Base-by-base conservation (phyloP, 2,113 vertebrate species). In the Trogon melanurus region DNA sequence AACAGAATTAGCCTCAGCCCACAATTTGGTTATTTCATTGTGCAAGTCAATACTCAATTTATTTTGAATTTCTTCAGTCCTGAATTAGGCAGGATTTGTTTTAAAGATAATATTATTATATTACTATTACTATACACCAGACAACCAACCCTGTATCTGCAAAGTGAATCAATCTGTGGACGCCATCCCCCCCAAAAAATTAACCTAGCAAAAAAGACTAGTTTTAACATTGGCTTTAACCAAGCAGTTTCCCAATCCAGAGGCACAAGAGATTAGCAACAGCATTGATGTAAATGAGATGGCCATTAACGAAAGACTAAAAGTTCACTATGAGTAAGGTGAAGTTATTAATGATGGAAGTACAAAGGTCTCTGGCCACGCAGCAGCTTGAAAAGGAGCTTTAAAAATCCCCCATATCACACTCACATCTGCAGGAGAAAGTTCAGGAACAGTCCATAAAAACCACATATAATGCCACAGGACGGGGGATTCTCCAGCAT, bases 21-120 rank as follows among this genome's bases (percentile, higher is more conserved):
- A 79, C 70, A 89, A 78, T 25, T 79, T 34, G 26, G 29, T 74
- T 88, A 80, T 78, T 80, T 78, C 5, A 4, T 13, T 75, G 53
- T 53, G n/a, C 32, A 80, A 90, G 85, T 93, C 92, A 88, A 78
- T 80, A 78, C 13, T 64, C 67, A 61, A 93, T 83, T 82, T 90
- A 79, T 67, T 94, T 30, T 58, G 2, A 69, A 66, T 70, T 88
- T 88, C 30, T 85, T 82, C 54, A 47, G 58, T 82, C 57, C 38
- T 4, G 1, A 69, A 51, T 75, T 13, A 20, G 53, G 9, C 9
- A n/a, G 25, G 51, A 56, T 51, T 75, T 69, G 21, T 67, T 91
- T 85, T 36, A 65, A 79, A 87, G 15, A 13, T 18, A 23, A 13
- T 27, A 79, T 71, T 94, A 73, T 61, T 81, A 72, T 70, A 41